Percentiles rank a stretch among this genome's conserved stretches.
Evolutionary conservation across 2,113 vertebrate genomes (phyloP).

Genomic region (Crypturellus undulatus): DNA sequence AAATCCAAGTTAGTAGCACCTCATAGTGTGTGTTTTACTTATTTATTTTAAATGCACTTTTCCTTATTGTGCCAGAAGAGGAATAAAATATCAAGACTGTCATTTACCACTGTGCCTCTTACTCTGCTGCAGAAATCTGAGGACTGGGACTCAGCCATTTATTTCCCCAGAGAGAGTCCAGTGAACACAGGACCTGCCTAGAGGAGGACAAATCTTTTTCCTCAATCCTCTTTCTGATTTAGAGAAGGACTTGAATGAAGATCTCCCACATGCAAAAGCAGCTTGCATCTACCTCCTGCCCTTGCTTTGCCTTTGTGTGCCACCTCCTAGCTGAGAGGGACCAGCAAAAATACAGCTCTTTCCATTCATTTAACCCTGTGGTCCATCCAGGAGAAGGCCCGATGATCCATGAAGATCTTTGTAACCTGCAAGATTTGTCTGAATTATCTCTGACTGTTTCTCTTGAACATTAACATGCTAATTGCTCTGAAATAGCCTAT

Average conservation of each 20-base stretch:
- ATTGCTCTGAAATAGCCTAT: not conserved
- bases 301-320: not conserved
- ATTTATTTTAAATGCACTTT: not conserved
- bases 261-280: not conserved
- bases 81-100: not conserved
- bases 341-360: not conserved
- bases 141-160: not conserved
- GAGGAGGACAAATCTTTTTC: not conserved
- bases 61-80: not conserved
- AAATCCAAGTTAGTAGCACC: accelerated
- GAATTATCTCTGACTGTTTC: not conserved
- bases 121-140: no score
- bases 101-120: not conserved
- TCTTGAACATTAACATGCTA: accelerated
- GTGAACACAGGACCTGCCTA: not conserved
- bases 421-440: not conserved
- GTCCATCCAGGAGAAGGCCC: accelerated
- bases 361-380: not conserved
- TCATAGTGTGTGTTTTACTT: not conserved
- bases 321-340: not conserved
- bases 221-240: not conserved
- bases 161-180: not conserved
- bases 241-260: not conserved
- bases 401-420: not conserved
- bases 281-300: accelerated